A percentile compares a stretch with the other conserved stretches of the same genome.
Evolutionary conservation across 2,888 invertebrate species (phyloP).

Genomic region (Thelaira solivaga): DNA sequence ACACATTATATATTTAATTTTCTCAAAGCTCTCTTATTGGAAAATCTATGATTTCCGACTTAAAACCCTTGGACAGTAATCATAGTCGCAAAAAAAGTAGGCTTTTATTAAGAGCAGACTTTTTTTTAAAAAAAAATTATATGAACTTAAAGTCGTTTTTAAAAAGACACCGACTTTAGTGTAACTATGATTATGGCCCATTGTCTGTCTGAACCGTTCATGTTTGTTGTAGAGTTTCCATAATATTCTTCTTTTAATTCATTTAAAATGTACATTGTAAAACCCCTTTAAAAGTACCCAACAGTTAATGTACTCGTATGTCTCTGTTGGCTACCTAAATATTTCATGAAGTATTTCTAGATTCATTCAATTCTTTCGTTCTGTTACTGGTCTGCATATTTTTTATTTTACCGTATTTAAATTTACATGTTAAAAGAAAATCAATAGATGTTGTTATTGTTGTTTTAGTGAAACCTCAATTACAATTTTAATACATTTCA

Average conservation of each 20-base stretch:
- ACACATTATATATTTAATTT: too few species aligned
- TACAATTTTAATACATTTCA: conserved; percentile 43
- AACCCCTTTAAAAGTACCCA: conserved; percentile 20
- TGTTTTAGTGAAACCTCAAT: conserved; percentile 32
- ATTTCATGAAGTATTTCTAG: conserved; percentile 15
- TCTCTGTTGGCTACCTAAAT: conserved; percentile 47
- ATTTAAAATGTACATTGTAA: conserved; percentile 17
- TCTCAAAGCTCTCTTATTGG: too few species aligned
- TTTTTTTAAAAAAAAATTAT: too few species aligned
- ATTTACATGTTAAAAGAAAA: conserved; percentile 42
- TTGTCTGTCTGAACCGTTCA: too few species aligned
- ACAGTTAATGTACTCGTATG: conserved; percentile 32
- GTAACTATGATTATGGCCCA: too few species aligned
- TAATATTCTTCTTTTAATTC: conserved; percentile 19
- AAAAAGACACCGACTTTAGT: too few species aligned
- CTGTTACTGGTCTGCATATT: neutral
- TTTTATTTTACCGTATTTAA: neutral
- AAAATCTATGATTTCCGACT: too few species aligned
- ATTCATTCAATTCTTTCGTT: neutral
- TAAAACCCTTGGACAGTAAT: too few species aligned
- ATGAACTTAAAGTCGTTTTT: too few species aligned
- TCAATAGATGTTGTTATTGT: conserved; percentile 27
- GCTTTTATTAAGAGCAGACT: too few species aligned
- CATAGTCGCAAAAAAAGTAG: too few species aligned
- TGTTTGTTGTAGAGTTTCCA: too few species aligned